Conservation (phyloP, 2,888 invertebrate species). For the Myathropa florea region DNA sequence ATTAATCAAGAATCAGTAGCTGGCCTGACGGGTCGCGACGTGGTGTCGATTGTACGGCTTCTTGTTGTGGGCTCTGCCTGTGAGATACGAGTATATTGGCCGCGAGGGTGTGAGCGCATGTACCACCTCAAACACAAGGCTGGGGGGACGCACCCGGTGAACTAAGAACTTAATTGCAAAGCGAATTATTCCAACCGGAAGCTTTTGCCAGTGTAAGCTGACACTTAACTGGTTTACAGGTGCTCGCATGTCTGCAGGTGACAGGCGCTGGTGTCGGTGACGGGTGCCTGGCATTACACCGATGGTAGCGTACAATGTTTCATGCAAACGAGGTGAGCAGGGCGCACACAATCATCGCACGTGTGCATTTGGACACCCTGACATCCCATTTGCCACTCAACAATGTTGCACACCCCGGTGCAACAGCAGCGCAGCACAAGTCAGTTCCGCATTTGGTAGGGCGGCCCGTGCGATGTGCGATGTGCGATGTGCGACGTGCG, state of each 20-base stretch:
- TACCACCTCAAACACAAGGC: not conserved
- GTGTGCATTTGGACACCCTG: slow-evolving; percentile 37
- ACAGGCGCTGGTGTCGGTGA: slow-evolving; percentile 23
- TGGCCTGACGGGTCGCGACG: slow-evolving; percentile 59
- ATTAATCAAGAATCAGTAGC: slow-evolving; percentile 69
- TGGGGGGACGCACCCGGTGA: not conserved
- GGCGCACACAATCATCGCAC: slow-evolving; percentile 20
- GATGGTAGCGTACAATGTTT: slow-evolving; percentile 11
- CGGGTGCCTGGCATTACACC: slow-evolving; percentile 15
- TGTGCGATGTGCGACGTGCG: slow-evolving; percentile 5
- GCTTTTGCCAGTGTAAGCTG: slow-evolving; percentile 65
- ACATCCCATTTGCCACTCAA: not conserved
- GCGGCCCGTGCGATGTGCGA: slow-evolving; percentile 8
- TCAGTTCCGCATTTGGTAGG: slow-evolving; percentile 57
- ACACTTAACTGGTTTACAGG: slow-evolving; percentile 70
- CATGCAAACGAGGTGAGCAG: slow-evolving; percentile 36
- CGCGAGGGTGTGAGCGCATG: slow-evolving; percentile 33
- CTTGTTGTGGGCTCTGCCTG: slow-evolving; percentile 22
- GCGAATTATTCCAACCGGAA: slow-evolving; percentile 70
- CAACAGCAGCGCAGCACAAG: slow-evolving; percentile 21
- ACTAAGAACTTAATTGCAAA: slow-evolving; percentile 65
- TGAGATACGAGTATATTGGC: slow-evolving; percentile 34
- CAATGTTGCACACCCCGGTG: slow-evolving; percentile 23
- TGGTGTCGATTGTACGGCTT: slow-evolving; percentile 65
- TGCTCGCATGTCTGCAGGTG: slow-evolving; percentile 62